Evolutionary conservation across 1,140 invertebrate genomes (phyloP), one percentile per base, ranked within the genome.

Genomic region (Temnothorax curvispinosus): DNA sequence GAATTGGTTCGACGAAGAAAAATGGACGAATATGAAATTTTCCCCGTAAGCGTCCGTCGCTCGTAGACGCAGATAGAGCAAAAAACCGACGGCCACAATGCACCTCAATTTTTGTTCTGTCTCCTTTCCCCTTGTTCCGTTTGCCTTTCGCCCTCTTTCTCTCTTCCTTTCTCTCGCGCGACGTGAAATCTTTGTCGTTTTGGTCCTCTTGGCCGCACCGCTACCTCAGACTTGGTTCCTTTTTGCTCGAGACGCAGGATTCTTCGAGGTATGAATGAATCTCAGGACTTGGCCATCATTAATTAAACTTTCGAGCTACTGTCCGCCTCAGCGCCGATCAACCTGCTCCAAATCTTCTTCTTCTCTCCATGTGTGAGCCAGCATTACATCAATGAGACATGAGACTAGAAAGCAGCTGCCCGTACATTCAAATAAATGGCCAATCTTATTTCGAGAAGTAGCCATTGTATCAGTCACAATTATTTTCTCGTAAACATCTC

Each of bases 21-120:
- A 91, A 89, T 90, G 77, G 78, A 89, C 87, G 87, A 92, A 90
- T 80, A 88, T 86, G 88, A 93, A 92, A 90, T 90, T 93, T 87
- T 90, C 89, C 90, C 86, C 77, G 89, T 88, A 88, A 91, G 91
- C 93, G 87, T 82, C 81, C 80, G 86, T 56, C 50, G 60, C 21
- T 75, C 41, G 72, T 65, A 75, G 87, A 84, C 62, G 81, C 38
- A 78, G 62, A 80, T 72, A 72, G 82, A 85, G 71, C 85, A 71
- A 77, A 81, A 87, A 87, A 69, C 67, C 65, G 32, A 52, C 50
- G 78, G 6, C 87, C 90, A 94, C 92, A 94, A 94, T 92, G 91
- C 89, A 90, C 87, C 89, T 88, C 90, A 92, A 93, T 93, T 94
- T 93, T 93, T 88, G 80, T 92, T 87, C 86, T 71, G 74, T 65